phyloP scores from a whole-genome alignment of 1,140 invertebrate genomes.

The Meteorus sp. region DNA sequence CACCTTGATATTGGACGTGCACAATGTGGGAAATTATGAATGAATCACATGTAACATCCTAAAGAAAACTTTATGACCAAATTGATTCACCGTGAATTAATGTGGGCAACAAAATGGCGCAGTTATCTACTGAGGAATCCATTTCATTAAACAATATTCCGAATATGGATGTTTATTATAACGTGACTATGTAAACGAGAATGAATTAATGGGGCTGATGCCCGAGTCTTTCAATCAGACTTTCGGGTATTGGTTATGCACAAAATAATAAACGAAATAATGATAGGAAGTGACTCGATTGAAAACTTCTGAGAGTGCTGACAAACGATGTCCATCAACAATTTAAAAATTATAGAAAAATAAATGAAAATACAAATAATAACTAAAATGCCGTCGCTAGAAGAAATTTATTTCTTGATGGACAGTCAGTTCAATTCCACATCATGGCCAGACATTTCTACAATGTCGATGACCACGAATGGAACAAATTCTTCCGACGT shows the following conservation, averaged over 20 bases:
- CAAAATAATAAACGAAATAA: too few species aligned
- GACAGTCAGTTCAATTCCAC: constrained; percentile 32
- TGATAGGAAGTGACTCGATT: neutral
- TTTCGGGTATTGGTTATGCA: too few species aligned
- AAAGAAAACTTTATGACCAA: constrained; percentile 16
- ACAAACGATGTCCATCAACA: neutral
- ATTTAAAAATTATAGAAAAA: neutral
- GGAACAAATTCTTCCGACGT: constrained; percentile 41
- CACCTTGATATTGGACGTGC: too few species aligned
- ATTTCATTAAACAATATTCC: neutral
- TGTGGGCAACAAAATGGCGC: constrained; percentile 8
- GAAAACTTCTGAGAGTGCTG: neutral
- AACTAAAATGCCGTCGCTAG: constrained; percentile 35
- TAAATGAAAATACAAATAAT: neutral
- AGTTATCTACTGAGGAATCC: neutral
- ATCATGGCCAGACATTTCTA: constrained; percentile 33
- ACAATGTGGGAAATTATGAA: constrained; percentile 8
- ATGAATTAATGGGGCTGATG: constrained; percentile 1
- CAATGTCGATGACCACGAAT: constrained; percentile 31
- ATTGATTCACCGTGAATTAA: constrained; percentile 3
- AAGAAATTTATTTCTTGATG: constrained; percentile 34
- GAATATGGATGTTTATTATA: neutral
- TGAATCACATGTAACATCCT: too few species aligned
- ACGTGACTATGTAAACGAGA: constrained; percentile 16
- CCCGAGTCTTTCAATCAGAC: too few species aligned